Base-by-base conservation (phyloP, 1,140 invertebrate genomes). In the Stegodyphus dumicola region DNA sequence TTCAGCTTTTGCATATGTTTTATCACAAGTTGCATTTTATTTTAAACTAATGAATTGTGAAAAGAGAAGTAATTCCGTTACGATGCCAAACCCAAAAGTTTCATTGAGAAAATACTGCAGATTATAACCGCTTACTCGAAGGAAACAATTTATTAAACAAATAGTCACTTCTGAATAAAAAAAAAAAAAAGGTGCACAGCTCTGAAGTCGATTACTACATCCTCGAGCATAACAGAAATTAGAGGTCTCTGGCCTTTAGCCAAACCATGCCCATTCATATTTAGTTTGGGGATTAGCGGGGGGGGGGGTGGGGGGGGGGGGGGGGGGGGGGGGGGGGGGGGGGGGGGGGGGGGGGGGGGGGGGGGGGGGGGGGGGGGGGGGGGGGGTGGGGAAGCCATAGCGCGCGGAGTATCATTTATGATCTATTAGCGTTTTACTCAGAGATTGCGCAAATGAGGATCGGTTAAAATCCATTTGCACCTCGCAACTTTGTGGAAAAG, bases 331-430 rank as follows among this genome's bases (percentile, higher is more conserved):
- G n/a, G n/a, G n/a, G n/a, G n/a, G n/a, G n/a, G n/a, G n/a, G n/a
- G n/a, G n/a, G n/a, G n/a, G n/a, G n/a, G n/a, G n/a, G n/a, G n/a
- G n/a, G n/a, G n/a, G n/a, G n/a, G n/a, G n/a, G n/a, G n/a, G n/a
- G n/a, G n/a, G n/a, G n/a, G n/a, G n/a, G n/a, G n/a, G n/a, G n/a
- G n/a, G n/a, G n/a, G n/a, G n/a, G n/a, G n/a, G n/a, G n/a, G n/a
- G n/a, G n/a, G n/a, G n/a, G n/a, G n/a, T n/a, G n/a, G n/a, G n/a
- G n/a, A n/a, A n/a, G n/a, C n/a, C n/a, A n/a, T n/a, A n/a, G n/a
- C n/a, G n/a, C n/a, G n/a, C n/a, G n/a, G n/a, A n/a, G n/a, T n/a
- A 83, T 83, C 80, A 83, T 83, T 83, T 74, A 83, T 83, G 80
- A 83, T 70, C 80, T 75, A 66, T 83, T 83, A 83, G 60, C 60